Evolutionary conservation across 2,113 vertebrate species (phyloP), one percentile per base, ranked within the genome.

Genomic region (Malurus melanocephalus): DNA sequence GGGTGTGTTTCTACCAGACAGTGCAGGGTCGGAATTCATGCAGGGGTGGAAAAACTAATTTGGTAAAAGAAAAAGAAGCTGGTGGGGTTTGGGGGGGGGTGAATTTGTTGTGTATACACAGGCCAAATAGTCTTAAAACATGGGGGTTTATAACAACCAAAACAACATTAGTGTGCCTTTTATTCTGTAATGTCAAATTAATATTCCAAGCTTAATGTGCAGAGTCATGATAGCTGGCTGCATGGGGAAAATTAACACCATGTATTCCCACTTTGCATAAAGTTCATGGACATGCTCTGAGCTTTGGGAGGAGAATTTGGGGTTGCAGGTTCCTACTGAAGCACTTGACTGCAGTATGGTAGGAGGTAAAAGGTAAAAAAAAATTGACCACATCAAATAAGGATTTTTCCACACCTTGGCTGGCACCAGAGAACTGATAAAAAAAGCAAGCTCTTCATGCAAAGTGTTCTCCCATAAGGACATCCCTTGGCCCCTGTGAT

Each of bases 301-400:
- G 13, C 23, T 69, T 66, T 43, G 30, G 24, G 16, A 78, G 13
- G 13, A 72, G 16, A 82, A 77, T 80, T 52, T 8, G 0, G 13
- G 9, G 7, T 43, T 80, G 26, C 23, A 40, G 16, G 24, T 40
- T 83, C 19, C 26, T 20, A 43, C 13, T 55, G 18, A 17, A 69
- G 18, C 1, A 7, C 12, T 52, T 74, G 40, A 74, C 33, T n/a
- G 59, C 28, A 82, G 9, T 5, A 28, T 14, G 7, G 9, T 35
- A 67, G 17, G 13, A 71, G 7, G 14, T 13, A 74, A 85, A 72
- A 30, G 13, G 4, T 14, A 7, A 2, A 22, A 22, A 23, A 48
- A 46, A 26, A 11, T 9, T 35, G 6, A 43, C 1, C 10, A 19
- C 27, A 43, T 12, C 0, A 0, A 49, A 4, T 42, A 48, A 13